A percentile compares a stretch with the other conserved stretches of the same genome.
These are phyloP conservation scores for Sphenodon punctatus DNA, from an alignment of 2,797 vertebrate genomes.

Conservation along the genomic window DNA sequence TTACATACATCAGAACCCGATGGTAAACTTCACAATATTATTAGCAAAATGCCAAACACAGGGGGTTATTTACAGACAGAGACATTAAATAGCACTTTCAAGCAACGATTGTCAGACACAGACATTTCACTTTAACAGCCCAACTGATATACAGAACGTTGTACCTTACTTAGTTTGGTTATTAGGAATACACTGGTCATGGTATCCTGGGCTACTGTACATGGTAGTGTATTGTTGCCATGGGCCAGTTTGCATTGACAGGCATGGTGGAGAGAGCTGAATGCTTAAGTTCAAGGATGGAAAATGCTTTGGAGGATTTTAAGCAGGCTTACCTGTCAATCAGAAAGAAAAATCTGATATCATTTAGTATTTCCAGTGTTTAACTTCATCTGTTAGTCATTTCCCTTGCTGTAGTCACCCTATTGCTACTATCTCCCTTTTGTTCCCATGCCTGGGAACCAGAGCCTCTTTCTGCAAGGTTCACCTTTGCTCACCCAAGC, in stretches of 20 bases:
- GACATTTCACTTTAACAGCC: constrained; percentile 45
- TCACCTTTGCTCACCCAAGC: neutral
- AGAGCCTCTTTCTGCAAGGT: neutral
- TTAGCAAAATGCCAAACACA: constrained; percentile 54
- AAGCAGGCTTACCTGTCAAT: neutral
- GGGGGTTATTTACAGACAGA: constrained; percentile 67
- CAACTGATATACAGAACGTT: constrained; percentile 14
- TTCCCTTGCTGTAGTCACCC: neutral
- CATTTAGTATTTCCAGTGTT: neutral
- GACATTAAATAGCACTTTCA: constrained; percentile 50
- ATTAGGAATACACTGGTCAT: neutral
- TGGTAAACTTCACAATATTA: constrained; percentile 38
- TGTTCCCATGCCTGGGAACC: neutral
- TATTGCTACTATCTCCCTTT: neutral
- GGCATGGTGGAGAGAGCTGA: neutral
- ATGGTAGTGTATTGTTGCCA: neutral
- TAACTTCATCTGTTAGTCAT: neutral
- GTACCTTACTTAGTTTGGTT: neutral
- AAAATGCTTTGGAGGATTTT: too few species aligned
- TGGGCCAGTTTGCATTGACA: neutral
- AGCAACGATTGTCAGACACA: constrained; percentile 65
- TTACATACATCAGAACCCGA: constrained; percentile 58
- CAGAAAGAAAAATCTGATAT: neutral
- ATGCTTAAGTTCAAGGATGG: too few species aligned
- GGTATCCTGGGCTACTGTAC: neutral